Percentiles rank a stretch among this genome's conserved stretches.
These are phyloP conservation scores for Platalea minor DNA, from an alignment of 2,797 vertebrate species.

Conservation along the genomic window DNA sequence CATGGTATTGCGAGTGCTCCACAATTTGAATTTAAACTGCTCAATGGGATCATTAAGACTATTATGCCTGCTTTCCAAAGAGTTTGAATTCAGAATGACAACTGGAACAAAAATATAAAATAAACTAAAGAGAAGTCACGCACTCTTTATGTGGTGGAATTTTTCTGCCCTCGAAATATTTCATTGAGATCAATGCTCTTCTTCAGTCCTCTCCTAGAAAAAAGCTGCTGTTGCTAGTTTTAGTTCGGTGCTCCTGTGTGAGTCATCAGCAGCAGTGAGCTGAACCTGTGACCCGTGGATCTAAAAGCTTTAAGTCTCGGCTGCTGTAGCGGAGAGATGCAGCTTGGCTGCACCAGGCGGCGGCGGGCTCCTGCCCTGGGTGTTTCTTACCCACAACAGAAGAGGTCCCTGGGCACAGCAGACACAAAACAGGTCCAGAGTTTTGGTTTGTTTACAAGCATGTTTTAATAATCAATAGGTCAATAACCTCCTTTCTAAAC, in stretches of 20 bases:
- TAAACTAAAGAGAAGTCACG: slow-evolving; percentile 60
- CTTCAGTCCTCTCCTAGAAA: slow-evolving; percentile 37
- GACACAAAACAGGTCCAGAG: not conserved
- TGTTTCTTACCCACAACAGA: not conserved
- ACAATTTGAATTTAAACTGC: slow-evolving; percentile 82
- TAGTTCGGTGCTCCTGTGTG: slow-evolving; percentile 26
- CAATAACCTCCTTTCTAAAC: not conserved
- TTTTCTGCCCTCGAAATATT: slow-evolving; percentile 64
- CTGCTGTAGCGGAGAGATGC: not conserved
- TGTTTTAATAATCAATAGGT: not conserved
- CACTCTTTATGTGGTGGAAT: slow-evolving; percentile 62
- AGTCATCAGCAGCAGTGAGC: slow-evolving; percentile 48
- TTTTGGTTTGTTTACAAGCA: not conserved
- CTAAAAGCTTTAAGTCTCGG: slow-evolving; percentile 17
- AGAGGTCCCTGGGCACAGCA: not conserved
- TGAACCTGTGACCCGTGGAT: slow-evolving; percentile 33
- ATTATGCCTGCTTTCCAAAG: slow-evolving; percentile 80
- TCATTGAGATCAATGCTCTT: slow-evolving; percentile 56
- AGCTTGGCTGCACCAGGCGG: not conserved
- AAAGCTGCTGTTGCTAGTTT: slow-evolving; percentile 54
- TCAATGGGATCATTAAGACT: slow-evolving; percentile 82
- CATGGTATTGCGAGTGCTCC: slow-evolving; percentile 74
- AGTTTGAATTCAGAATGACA: slow-evolving; percentile 76
- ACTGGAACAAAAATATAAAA: slow-evolving; percentile 72
- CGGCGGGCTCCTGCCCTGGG: not conserved